Conservation (phyloP, 2,797 vertebrate genomes). For the Chrosomus eos region DNA sequence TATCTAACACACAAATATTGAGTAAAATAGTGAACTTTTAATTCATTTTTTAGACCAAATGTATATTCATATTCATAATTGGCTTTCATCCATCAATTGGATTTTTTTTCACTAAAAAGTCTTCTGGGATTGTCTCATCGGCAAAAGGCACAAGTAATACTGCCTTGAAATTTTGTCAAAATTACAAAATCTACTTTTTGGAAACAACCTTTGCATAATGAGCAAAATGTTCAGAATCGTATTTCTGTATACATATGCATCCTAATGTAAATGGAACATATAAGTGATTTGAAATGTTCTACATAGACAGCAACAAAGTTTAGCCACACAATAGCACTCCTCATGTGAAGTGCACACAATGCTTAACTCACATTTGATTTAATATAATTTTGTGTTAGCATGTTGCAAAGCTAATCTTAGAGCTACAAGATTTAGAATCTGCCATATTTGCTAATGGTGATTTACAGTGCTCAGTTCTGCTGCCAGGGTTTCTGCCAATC, state of each 20-base stretch:
- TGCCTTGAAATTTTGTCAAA: too few relatives aligned
- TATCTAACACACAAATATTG: not conserved
- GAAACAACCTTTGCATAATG: not conserved
- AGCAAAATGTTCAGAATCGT: not conserved
- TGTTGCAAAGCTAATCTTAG: not conserved
- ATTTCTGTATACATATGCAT: not conserved
- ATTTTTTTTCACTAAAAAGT: not conserved
- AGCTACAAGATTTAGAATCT: not conserved
- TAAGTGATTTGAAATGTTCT: not conserved
- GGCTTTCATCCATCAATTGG: too few relatives aligned
- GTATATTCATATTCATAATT: not conserved
- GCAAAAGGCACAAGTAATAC: too few relatives aligned
- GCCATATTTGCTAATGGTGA: not conserved
- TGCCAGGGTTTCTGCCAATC: not conserved
- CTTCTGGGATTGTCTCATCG: not conserved
- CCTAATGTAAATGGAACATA: not conserved
- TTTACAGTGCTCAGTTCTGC: not conserved
- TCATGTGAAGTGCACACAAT: not conserved
- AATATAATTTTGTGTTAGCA: not conserved
- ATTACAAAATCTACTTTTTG: too few relatives aligned
- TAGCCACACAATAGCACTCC: not conserved
- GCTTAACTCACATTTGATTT: not conserved
- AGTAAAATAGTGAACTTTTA: not conserved
- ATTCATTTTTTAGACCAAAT: not conserved
- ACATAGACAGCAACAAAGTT: not conserved